Evolutionary conservation across 2,888 invertebrate genomes (phyloP), one percentile per base, ranked within the genome.

Genomic region (Odiellus spinosus): DNA sequence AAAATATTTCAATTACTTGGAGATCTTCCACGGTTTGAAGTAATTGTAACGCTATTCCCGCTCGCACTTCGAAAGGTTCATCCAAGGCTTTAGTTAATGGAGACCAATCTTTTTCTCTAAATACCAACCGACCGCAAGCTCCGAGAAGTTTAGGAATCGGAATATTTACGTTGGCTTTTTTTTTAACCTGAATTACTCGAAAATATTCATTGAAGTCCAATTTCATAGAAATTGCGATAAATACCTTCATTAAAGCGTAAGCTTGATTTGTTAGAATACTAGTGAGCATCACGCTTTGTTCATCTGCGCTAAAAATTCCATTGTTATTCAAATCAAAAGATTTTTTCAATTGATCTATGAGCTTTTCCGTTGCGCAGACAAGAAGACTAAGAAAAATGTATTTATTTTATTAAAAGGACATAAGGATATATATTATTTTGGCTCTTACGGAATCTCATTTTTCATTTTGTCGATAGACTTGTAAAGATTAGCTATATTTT

Each of bases 21-120:
- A 55, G 54, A 47, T 55, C 55, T 36, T 55, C 52, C 8, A 55
- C 50, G 42, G 54, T 47, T 38, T 55, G 55, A 6, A 55, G 35
- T 19, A 55, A 45, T 43, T 55, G 55, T 19, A 49, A 48, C 26
- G 52, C 55, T 11, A 55, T 46, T 34, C 55, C 53, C 14, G 55
- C 55, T 40, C 55, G 46, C 14, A 48, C 43, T 41, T 55, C 50
- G 43, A 55, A 55, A n/a, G 55, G 49, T 36, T 54, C 52, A 15
- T 47, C 43, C 15, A 54, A 42, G 45, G 42, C 52, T 10, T 54
- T 49, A 35, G 47, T 49, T 33, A 55, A 40, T 10, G 55, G 51
- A 35, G 51, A 52, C 10, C 53, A 35, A 20, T 51, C 55, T 18
- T 51, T 49, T 47, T 55, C 53, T 10, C 51, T 32, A n/a, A 55